A percentile compares a stretch with the other conserved stretches of the same genome.
phyloP scores from a whole-genome alignment of 1,140 invertebrate genomes.

The Myzus persicae region DNA sequence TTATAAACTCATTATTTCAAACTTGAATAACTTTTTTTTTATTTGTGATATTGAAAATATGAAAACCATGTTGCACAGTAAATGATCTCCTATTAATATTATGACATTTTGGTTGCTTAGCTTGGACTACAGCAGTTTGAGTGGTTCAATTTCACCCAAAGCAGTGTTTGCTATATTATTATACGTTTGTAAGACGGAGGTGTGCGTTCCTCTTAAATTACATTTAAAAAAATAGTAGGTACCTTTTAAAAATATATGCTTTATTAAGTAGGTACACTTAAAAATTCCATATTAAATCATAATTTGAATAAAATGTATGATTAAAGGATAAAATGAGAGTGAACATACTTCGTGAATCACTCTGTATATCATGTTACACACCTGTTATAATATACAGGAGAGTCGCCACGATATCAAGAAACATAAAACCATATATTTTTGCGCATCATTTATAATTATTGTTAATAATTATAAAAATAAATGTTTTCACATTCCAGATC shows the following conservation, averaged over 20 bases:
- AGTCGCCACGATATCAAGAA: background rate
- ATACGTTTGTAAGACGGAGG: too few relatives aligned
- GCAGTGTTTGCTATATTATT: too few relatives aligned
- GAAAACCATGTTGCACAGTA: too few relatives aligned
- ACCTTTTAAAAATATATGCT: background rate
- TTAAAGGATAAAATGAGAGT: background rate
- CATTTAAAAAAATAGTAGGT: background rate
- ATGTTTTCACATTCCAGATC: background rate
- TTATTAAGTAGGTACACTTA: background rate
- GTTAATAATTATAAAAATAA: background rate
- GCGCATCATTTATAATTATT: background rate
- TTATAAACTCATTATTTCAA: too few relatives aligned
- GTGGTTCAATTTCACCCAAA: too few relatives aligned
- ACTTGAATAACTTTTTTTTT: too few relatives aligned
- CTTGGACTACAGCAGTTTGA: too few relatives aligned
- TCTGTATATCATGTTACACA: background rate
- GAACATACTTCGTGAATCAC: background rate
- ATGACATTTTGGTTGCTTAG: too few relatives aligned
- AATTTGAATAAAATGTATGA: background rate
- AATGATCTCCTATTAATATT: too few relatives aligned
- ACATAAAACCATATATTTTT: background rate
- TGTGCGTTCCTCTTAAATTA: too few relatives aligned
- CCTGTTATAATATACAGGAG: background rate
- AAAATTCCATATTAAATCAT: background rate
- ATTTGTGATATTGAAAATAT: too few relatives aligned